Evolutionary conservation across 2,888 invertebrate genomes (phyloP), one percentile per base, ranked within the genome.

Genomic region (Acheta domesticus): DNA sequence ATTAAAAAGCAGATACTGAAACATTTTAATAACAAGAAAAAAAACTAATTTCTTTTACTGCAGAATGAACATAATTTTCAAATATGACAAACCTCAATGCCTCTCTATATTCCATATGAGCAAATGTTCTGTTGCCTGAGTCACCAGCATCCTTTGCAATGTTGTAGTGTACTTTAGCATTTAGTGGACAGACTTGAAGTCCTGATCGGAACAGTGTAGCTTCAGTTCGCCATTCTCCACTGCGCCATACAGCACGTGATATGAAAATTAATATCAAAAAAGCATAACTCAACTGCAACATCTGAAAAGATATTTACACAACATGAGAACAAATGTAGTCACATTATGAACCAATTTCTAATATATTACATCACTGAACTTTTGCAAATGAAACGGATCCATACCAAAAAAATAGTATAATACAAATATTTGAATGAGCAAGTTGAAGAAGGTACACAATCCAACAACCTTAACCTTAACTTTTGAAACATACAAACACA

Each of bases 101-200:
- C 85, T 91, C 90, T 85, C 90, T 89, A 86, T 98, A 98, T 85
- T 95, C 93, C 48, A 88, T 84, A 79, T 96, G 90, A 0, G 98
- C 97, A 83, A 91, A 88, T 20, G 88, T 86, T 76, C 89, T 89
- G 81, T 94, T 88, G 12, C 93, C 92, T 50, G 88, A 88, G 84
- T 96, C 96, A 1, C 93, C 94, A 19, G 94, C 92, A 81, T 93
- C 91, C 87, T 97, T 97, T 0, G 94, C 98, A 79, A 98, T 92
- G 86, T 99, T 99, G 86, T 98, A 99, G 49, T 82, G 81, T 12
- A 82, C 94, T 90, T 98, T 99, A 23, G 98, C 98, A 88, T 98
- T 98, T 77, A 93, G 88, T 0, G 98, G 97, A 85, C 98, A 99
- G 20, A 98, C 95, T 48, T 89, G 85, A n/a, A 95, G 86, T 0